Conservation (phyloP, 2,113 vertebrate species). For the Cephalopholis sonnerati region DNA sequence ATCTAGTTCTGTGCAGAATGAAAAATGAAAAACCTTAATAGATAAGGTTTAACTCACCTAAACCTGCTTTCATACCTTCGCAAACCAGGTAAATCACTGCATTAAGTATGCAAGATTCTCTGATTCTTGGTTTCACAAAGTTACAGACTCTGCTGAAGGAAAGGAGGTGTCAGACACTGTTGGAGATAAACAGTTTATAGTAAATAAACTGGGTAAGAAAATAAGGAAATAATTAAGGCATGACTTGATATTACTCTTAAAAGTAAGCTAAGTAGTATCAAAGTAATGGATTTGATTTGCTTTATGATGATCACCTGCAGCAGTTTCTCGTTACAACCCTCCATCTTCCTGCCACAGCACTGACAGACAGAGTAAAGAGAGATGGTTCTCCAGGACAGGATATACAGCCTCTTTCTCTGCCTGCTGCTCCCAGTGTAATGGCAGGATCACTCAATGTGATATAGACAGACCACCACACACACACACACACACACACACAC, state of each 20-base stretch:
- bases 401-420: too few species aligned
- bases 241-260: neutral
- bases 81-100: neutral
- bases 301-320: neutral
- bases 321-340: neutral
- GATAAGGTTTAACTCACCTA: neutral
- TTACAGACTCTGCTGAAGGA: neutral
- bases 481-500: conserved; percentile 5
- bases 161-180: neutral
- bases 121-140: neutral
- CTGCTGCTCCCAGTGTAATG: too few species aligned
- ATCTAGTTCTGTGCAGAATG: neutral
- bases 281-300: neutral
- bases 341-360: neutral
- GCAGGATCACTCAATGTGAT: too few species aligned
- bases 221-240: too few species aligned
- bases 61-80: neutral
- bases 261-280: neutral
- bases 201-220: too few species aligned
- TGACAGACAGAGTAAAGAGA: too few species aligned
- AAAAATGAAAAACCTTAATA: neutral
- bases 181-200: neutral
- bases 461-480: neutral
- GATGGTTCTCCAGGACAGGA: too few species aligned
- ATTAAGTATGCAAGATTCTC: neutral